phyloP scores from a whole-genome alignment of 2,113 vertebrate species.

The Vombatus ursinus region DNA sequence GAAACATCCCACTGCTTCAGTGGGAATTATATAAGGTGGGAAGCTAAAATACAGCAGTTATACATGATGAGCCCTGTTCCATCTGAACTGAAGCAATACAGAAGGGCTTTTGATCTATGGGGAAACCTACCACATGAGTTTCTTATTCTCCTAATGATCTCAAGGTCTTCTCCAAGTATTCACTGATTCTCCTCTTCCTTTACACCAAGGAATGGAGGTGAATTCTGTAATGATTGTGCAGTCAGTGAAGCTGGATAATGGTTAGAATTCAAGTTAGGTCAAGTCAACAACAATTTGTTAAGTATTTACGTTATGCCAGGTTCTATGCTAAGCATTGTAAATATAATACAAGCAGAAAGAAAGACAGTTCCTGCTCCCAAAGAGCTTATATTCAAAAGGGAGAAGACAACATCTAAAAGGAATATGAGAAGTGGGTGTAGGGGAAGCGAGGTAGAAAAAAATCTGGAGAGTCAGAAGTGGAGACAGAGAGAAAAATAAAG shows the following conservation, averaged over 20 bases:
- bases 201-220: not conserved
- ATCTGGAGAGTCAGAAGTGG: not conserved
- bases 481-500: not conserved
- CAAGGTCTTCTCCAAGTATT: not conserved
- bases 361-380: not conserved
- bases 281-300: not conserved
- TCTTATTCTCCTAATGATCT: conserved; percentile 5
- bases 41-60: not conserved
- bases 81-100: not conserved
- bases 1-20: not conserved
- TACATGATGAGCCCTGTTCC: not conserved
- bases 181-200: not conserved
- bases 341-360: not conserved
- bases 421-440: not conserved
- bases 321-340: not conserved
- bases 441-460: not conserved
- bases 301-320: not conserved
- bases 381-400: not conserved
- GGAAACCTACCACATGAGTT: not conserved
- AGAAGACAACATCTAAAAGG: not conserved
- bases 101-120: not conserved
- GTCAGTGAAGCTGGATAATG: not conserved
- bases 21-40: not conserved
- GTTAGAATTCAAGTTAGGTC: not conserved
- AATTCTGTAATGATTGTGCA: not conserved